Percentiles rank a stretch among this genome's conserved stretches.
Evolutionary conservation across 2,888 invertebrate genomes (phyloP).

Genomic region (Belgica antarctica): DNA sequence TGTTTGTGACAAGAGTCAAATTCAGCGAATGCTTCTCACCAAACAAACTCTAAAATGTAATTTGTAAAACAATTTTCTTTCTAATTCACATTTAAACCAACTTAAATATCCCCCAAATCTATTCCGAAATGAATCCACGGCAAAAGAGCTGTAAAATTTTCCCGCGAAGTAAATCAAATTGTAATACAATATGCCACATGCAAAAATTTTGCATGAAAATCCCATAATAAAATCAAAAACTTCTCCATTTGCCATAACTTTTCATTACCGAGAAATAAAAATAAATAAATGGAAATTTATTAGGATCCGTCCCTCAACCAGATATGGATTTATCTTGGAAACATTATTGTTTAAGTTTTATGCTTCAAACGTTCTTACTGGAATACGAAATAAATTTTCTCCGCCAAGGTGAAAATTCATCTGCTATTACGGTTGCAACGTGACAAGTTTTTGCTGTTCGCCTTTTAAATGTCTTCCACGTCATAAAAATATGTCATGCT

Average conservation of each 20-base stretch:
- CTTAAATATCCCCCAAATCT: no score
- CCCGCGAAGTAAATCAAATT: neutral
- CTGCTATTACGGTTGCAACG: neutral
- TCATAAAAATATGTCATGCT: slow-evolving; percentile 4
- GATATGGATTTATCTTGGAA: neutral
- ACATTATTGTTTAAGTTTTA: neutral
- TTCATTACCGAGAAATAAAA: slow-evolving; percentile 37
- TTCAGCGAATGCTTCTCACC: no score
- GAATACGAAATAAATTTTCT: neutral
- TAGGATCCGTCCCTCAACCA: neutral
- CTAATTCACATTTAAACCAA: no score
- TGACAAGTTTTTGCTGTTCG: neutral
- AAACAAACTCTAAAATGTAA: no score
- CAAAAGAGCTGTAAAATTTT: neutral
- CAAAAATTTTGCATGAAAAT: neutral
- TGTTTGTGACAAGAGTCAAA: no score
- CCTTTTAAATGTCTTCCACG: neutral
- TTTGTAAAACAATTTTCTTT: no score
- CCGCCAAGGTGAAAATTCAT: neutral
- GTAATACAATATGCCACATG: neutral
- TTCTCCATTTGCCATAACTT: slow-evolving; percentile 29
- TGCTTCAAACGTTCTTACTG: neutral
- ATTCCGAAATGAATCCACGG: no score
- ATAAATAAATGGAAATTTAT: slow-evolving; percentile 26
- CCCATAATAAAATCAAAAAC: slow-evolving; percentile 15